Evolutionary conservation across 30 jellyfish, hydroid and myxozoan genomes (phyloP), one percentile per base, ranked within the genome.

Genomic region (Aurelia sp.): DNA sequence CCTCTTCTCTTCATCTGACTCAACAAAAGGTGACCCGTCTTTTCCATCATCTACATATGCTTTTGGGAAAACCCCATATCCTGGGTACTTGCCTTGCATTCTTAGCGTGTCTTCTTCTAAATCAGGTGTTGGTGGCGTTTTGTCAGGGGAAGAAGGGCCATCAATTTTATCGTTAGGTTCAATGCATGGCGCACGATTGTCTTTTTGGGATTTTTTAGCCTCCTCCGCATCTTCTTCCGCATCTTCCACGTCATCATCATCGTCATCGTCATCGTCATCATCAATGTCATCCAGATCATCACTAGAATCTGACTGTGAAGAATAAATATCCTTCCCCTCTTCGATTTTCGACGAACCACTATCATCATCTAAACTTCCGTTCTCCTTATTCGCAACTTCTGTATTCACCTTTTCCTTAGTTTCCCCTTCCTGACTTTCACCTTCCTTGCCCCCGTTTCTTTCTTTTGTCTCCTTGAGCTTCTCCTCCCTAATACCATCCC

Each of bases 81-180:
- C 81, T 31, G 93, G 87, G 55, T 50, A 57, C 2, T 48, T 76
- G 11, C 84, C 79, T 51, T 84, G 80, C 81, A 76, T 59, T 23
- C 97, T 27, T 27, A 68, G 79, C 0, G 84, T 72, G 61, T 89
- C 91, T 47, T 89, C 97, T 33, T 89, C 97, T 11, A 89, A 74
- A 57, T 89, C 91, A 20, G 97, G 97, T 0, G 97, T 89, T n/a
- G 97, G 97, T 20, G 96, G 96, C 17, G 97, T 89, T 71, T 73
- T 87, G 52, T 59, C 83, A 13, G 95, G 89, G 21, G 90, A 72
- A 18, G 78, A 22, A 6, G 81, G 87, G 21, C 86, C 84, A 15
- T 73, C 84, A 5, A 23, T 35, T 7, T 59, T 59, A 18, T 59
- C 33, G 4, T n/a, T 21, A 8, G 13, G 23, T 13, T 4, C 69